phyloP scores from a whole-genome alignment of 2,888 invertebrate genomes.

The Volucella inanis region DNA sequence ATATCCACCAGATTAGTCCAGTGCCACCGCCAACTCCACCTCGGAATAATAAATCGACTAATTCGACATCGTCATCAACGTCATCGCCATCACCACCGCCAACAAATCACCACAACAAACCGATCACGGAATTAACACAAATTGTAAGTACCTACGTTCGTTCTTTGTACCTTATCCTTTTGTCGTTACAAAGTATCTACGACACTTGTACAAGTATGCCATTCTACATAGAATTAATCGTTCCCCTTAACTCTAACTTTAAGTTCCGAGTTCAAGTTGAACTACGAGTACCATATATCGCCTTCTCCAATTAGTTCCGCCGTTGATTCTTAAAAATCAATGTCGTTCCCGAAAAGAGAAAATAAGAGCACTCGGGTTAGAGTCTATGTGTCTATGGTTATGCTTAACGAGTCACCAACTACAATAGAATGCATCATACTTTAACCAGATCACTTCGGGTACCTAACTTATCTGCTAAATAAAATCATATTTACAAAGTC shows the following conservation, averaged over 20 bases:
- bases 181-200: too few relatives aligned
- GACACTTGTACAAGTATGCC: not conserved
- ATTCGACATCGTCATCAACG: slow-evolving; percentile 84
- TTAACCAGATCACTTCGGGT: too few relatives aligned
- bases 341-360: not conserved
- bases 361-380: not conserved
- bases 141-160: slow-evolving; percentile 84
- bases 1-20: slow-evolving; percentile 84
- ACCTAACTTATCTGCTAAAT: too few relatives aligned
- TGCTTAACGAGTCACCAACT: slow-evolving; percentile 25
- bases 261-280: not conserved
- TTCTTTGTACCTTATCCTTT: not conserved
- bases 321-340: slow-evolving; percentile 26
- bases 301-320: slow-evolving; percentile 57
- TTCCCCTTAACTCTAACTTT: not conserved
- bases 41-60: slow-evolving; percentile 84
- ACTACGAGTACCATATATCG: slow-evolving; percentile 17
- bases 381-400: slow-evolving; percentile 12
- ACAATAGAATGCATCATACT: too few relatives aligned
- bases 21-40: slow-evolving; percentile 86
- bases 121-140: slow-evolving; percentile 88
- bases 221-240: slow-evolving; percentile 12
- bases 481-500: too few relatives aligned
- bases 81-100: slow-evolving; percentile 83
- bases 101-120: slow-evolving; percentile 83